Evolutionary conservation across 2,797 vertebrate species (phyloP).

Genomic region (Margarornis squamiger): DNA sequence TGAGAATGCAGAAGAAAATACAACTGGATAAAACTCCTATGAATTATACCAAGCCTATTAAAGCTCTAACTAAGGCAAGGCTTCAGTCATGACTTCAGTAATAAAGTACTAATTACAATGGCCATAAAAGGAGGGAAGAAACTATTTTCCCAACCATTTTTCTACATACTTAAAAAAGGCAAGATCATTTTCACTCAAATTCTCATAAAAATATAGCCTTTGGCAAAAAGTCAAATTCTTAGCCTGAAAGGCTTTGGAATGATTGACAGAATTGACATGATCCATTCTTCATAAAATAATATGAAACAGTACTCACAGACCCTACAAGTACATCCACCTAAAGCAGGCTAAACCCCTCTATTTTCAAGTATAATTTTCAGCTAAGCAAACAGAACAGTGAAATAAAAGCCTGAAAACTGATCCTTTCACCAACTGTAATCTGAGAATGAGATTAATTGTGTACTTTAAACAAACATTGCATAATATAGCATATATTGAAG

Average conservation of each 20-base stretch:
- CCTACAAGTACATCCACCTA: background rate
- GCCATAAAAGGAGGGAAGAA: background rate
- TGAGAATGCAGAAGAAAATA: background rate
- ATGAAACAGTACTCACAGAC: background rate
- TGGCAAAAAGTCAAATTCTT: background rate
- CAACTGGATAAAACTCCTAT: background rate
- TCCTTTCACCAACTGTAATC: background rate
- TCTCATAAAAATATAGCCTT: slow-evolving; percentile 15
- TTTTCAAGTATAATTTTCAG: background rate
- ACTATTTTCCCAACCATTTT: slow-evolving; percentile 1
- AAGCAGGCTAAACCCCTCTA: background rate
- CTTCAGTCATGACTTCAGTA: background rate
- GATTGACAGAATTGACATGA: slow-evolving; percentile 28
- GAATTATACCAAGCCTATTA: background rate
- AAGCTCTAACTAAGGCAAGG: background rate
- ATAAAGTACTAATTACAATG: background rate
- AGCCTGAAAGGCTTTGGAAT: background rate
- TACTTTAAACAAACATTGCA: slow-evolving; percentile 4
- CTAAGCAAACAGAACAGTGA: slow-evolving; percentile 35
- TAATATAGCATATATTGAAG: background rate
- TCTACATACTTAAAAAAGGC: background rate
- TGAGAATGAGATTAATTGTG: background rate
- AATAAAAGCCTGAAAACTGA: slow-evolving; percentile 3
- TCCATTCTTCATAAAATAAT: slow-evolving; percentile 2
- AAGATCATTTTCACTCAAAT: background rate